These are phyloP conservation scores for Ganaspis brasiliensis DNA, from an alignment of 2,888 invertebrate species.

Conservation along the genomic window DNA sequence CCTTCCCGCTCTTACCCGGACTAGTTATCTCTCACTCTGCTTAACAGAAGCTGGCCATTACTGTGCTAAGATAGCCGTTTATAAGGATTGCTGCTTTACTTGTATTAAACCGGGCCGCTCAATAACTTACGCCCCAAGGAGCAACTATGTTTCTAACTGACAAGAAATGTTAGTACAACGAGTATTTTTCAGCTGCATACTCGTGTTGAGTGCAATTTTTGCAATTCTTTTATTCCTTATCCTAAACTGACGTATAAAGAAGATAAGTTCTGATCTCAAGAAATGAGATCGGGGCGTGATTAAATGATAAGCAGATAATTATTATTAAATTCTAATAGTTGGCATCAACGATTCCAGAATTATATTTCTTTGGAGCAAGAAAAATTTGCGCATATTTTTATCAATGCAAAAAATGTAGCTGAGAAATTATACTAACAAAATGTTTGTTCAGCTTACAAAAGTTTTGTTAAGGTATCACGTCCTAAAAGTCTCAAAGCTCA, in stretches of 20 bases:
- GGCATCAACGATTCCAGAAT: no score
- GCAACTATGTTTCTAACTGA: constrained; percentile 14
- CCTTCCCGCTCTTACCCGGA: constrained; percentile 3
- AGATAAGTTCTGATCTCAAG: no score
- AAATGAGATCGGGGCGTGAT: no score
- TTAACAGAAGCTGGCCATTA: constrained; percentile 38
- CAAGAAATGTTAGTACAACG: constrained; percentile 10
- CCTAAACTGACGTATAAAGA: not conserved
- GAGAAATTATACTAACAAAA: no score
- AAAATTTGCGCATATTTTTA: no score
- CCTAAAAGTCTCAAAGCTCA: no score
- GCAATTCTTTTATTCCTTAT: not conserved
- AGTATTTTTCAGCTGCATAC: not conserved
- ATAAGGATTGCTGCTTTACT: constrained; percentile 34
- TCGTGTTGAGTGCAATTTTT: not conserved
- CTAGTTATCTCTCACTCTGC: constrained; percentile 26
- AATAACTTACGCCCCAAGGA: constrained; percentile 29
- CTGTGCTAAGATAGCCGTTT: constrained; percentile 33
- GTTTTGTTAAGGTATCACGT: no score
- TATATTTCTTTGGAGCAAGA: no score
- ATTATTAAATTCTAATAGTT: no score
- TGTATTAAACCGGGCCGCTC: constrained; percentile 2
- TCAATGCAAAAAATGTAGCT: no score
- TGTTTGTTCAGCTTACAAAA: no score
- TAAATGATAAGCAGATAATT: no score